These are phyloP conservation scores for Heliconius eleuchia DNA, from an alignment of 1,140 invertebrate genomes.

Conservation along the genomic window DNA sequence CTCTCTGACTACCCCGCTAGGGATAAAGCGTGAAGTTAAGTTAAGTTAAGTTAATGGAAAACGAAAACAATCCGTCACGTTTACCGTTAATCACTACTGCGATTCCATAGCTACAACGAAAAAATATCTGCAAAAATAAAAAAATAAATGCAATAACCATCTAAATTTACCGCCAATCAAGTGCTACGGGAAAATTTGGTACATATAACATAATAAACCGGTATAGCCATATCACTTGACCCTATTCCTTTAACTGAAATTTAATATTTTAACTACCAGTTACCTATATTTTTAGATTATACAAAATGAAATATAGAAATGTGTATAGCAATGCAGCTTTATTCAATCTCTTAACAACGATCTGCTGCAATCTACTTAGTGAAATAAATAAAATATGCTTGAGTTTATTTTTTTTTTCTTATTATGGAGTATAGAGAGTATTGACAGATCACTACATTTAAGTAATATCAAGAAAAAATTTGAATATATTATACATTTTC, in stretches of 20 bases:
- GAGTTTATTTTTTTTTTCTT: background rate
- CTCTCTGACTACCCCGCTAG: no score
- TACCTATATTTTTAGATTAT: slow-evolving; percentile 25
- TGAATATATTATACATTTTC: no score
- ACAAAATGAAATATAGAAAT: background rate
- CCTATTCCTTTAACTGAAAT: slow-evolving; percentile 24
- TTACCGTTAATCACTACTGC: no score
- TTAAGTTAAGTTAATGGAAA: no score
- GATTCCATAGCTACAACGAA: no score
- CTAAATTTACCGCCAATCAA: slow-evolving; percentile 19
- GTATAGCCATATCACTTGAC: slow-evolving; percentile 22
- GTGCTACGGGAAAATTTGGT: slow-evolving; percentile 12
- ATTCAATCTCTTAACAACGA: slow-evolving; percentile 1
- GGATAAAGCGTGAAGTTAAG: no score
- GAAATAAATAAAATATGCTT: background rate
- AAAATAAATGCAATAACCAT: background rate
- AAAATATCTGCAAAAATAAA: background rate
- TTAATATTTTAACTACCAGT: slow-evolving; percentile 26
- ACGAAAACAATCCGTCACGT: no score
- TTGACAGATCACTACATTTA: no score
- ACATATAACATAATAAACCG: slow-evolving; percentile 19
- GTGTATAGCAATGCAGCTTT: background rate
- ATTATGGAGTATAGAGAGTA: no score
- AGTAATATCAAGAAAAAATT: no score
- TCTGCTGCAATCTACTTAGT: background rate